Conservation (phyloP, 2,797 vertebrate species). For the Melanotaenia nigrans region DNA sequence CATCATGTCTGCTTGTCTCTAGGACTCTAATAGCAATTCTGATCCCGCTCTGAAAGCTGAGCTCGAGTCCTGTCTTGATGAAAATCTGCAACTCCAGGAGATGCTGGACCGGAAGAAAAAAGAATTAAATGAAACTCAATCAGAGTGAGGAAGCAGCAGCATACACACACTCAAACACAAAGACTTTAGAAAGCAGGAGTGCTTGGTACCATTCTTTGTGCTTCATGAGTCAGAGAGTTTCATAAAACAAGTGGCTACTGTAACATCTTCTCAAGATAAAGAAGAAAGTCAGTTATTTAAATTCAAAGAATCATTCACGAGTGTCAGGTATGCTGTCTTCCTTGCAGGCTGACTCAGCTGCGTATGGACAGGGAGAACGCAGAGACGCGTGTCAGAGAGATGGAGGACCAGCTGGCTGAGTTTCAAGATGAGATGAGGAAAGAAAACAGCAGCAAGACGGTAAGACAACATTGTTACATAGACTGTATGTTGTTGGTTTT, state of each 20-base stretch:
- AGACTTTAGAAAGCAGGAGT: slow-evolving; percentile 16
- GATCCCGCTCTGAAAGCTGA: slow-evolving; percentile 80
- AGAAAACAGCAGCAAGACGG: slow-evolving; percentile 80
- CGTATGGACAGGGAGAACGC: slow-evolving; percentile 85
- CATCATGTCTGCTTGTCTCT: slow-evolving; percentile 56
- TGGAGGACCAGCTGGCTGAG: slow-evolving; percentile 87
- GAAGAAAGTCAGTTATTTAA: slow-evolving; percentile 13
- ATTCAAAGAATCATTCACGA: slow-evolving; percentile 17
- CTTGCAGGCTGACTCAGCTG: slow-evolving; percentile 85
- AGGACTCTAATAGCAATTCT: slow-evolving; percentile 68
- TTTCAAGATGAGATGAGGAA: slow-evolving; percentile 85
- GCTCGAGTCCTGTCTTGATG: slow-evolving; percentile 86
- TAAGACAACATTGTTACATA: slow-evolving; percentile 57
- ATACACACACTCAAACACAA: slow-evolving; percentile 24
- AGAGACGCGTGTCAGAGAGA: slow-evolving; percentile 78
- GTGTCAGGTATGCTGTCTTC: slow-evolving; percentile 10
- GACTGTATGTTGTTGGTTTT: too few relatives aligned
- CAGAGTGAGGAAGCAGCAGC: slow-evolving; percentile 84
- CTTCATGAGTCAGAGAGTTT: slow-evolving; percentile 10
- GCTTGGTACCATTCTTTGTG: slow-evolving; percentile 24
- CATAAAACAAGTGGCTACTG: slow-evolving; percentile 28
- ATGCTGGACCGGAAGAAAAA: slow-evolving; percentile 84
- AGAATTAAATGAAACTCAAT: slow-evolving; percentile 86
- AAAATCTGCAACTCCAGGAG: slow-evolving; percentile 85
- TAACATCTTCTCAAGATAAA: slow-evolving; percentile 32